A percentile compares a stretch with the other conserved stretches of the same genome.
Conservation (phyloP, 53 echinoderm and acorn worm species). For the Hippasteria phrygiana region DNA sequence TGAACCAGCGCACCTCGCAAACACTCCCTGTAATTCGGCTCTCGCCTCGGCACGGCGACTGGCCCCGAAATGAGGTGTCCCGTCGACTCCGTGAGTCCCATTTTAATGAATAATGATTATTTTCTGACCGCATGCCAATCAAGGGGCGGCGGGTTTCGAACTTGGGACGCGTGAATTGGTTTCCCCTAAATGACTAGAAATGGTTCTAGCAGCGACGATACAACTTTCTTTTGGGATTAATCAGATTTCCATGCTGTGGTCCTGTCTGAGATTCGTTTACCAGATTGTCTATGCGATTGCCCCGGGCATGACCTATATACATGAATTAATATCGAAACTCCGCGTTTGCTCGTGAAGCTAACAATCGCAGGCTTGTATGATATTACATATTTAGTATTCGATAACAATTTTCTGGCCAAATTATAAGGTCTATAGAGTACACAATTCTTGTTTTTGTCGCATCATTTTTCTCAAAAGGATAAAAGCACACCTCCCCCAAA, state of each 20-base stretch:
- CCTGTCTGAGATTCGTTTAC: neutral
- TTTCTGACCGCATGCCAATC: neutral
- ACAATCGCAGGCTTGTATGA: too few relatives aligned
- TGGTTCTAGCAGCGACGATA: neutral
- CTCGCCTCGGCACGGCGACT: neutral
- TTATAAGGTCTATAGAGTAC: too few relatives aligned
- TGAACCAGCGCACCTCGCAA: neutral
- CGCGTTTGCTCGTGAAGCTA: too few relatives aligned
- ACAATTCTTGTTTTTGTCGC: too few relatives aligned
- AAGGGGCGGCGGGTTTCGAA: neutral
- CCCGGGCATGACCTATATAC: neutral
- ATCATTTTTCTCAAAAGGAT: too few relatives aligned
- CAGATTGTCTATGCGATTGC: neutral
- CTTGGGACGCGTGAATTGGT: neutral
- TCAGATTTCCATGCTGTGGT: neutral
- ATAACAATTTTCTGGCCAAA: too few relatives aligned
- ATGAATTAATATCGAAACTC: neutral
- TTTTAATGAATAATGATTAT: conserved; percentile 38
- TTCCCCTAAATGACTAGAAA: neutral
- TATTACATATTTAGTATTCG: too few relatives aligned
- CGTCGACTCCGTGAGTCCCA: neutral
- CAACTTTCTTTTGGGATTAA: neutral
- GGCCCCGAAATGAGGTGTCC: neutral
- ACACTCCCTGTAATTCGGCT: conserved; percentile 16
- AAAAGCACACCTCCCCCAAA: too few relatives aligned